phyloP scores from a whole-genome alignment of 2,888 invertebrate genomes.

The Arctia plantaginis region DNA sequence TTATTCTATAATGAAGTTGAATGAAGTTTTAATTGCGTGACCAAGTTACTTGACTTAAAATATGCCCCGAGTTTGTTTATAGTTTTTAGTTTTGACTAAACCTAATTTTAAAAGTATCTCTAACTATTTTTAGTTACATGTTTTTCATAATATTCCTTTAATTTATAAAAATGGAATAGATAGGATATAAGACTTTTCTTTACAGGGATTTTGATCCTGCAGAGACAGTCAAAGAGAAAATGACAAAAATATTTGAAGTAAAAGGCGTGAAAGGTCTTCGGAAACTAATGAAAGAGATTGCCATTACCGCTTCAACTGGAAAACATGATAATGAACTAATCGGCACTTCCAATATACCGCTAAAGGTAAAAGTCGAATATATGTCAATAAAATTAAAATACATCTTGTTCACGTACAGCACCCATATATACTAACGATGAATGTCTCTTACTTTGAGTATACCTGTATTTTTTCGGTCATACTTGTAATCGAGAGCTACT shows the following conservation, averaged over 20 bases:
- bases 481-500: background rate
- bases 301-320: slow-evolving; percentile 97
- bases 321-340: slow-evolving; percentile 98
- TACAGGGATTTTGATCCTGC: slow-evolving; percentile 95
- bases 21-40: slow-evolving; percentile 46
- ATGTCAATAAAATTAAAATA: background rate
- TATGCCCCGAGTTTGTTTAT: background rate
- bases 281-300: slow-evolving; percentile 95
- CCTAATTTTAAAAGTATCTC: background rate
- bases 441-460: background rate
- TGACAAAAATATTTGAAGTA: slow-evolving; percentile 93
- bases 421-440: background rate
- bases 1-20: slow-evolving; percentile 23
- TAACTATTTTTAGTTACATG: background rate
- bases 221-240: slow-evolving; percentile 94
- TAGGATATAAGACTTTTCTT: slow-evolving; percentile 26
- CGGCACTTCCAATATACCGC: slow-evolving; percentile 93
- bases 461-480: background rate
- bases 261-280: slow-evolving; percentile 94
- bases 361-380: slow-evolving; percentile 88
- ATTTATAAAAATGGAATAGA: background rate
- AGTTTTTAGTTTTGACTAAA: background rate
- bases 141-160: background rate
- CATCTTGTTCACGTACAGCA: background rate
- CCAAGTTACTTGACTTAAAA: slow-evolving; percentile 17